Conservation (phyloP, 1,140 invertebrate species). For the Nebria ingens region DNA sequence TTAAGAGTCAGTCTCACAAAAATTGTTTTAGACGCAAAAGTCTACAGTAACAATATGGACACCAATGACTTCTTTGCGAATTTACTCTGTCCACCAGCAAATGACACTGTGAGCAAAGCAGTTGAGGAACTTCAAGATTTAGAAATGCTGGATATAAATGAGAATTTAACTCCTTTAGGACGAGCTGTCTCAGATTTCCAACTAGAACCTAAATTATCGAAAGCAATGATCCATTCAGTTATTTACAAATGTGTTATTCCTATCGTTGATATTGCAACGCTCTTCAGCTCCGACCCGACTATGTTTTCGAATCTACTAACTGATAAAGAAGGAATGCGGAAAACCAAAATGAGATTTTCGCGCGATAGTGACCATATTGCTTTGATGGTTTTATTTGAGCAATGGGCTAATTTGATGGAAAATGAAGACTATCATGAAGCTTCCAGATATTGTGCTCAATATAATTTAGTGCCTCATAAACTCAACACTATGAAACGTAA, state of each 20-base stretch:
- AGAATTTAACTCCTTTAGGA: constrained; percentile 47
- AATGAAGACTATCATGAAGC: constrained; percentile 14
- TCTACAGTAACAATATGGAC: constrained; percentile 32
- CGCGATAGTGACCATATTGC: constrained; percentile 29
- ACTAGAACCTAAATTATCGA: constrained; percentile 44
- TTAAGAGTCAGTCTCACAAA: constrained; percentile 50
- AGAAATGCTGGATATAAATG: constrained; percentile 40
- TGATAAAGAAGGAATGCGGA: constrained; percentile 21
- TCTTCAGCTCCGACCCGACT: constrained; percentile 26
- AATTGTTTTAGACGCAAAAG: constrained; percentile 49
- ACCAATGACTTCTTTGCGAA: constrained; percentile 36
- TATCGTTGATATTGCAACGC: constrained; percentile 31
- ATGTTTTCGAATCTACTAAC: constrained; percentile 24
- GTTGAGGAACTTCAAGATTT: constrained; percentile 38
- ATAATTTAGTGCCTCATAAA: constrained; percentile 25
- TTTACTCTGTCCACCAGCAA: constrained; percentile 39
- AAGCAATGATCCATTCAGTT: constrained; percentile 42
- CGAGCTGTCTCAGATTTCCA: constrained; percentile 39
- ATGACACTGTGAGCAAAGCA: constrained; percentile 31
- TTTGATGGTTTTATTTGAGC: constrained; percentile 28
- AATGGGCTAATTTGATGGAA: constrained; percentile 26
- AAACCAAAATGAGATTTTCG: constrained; percentile 21
- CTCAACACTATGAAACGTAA: constrained; percentile 27
- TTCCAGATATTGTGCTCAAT: constrained; percentile 21
- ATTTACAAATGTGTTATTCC: constrained; percentile 42